A percentile compares a stretch with the other conserved stretches of the same genome.
These are phyloP conservation scores for Marmota flaviventris DNA, from an alignment of 2,113 vertebrate genomes.

Conservation along the genomic window DNA sequence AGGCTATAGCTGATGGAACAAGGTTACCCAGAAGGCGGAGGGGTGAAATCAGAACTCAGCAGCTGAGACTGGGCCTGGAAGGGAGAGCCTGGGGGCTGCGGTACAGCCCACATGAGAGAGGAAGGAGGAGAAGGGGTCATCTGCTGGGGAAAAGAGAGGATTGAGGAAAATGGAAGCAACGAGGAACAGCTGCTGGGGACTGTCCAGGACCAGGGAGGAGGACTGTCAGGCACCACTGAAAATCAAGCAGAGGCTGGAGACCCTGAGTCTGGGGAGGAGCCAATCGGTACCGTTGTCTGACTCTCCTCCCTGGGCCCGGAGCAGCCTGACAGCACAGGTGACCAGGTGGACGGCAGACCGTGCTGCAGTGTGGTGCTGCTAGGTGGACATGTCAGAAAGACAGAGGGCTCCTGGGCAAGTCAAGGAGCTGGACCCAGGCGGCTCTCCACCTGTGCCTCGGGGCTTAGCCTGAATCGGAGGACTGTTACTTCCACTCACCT, in stretches of 20 bases:
- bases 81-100: fast-evolving
- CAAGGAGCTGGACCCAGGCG: not conserved
- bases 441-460: not conserved
- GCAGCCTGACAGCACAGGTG: not conserved
- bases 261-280: not conserved
- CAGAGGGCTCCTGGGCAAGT: not conserved
- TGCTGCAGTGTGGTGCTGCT: not conserved
- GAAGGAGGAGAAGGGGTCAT: not conserved
- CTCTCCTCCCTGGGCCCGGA: not conserved
- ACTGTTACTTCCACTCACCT: not conserved
- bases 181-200: not conserved
- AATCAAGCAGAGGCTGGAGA: not conserved
- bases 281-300: not conserved
- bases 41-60: not conserved
- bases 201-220: not conserved
- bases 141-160: not conserved
- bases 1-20: not conserved
- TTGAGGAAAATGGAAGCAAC: not conserved
- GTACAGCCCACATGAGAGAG: not conserved
- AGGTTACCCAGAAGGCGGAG: not conserved
- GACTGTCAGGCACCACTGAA: not conserved
- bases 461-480: not conserved
- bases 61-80: not conserved
- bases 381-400: not conserved
- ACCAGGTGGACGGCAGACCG: not conserved